Evolutionary conservation across 1,140 invertebrate genomes (phyloP).

Genomic region (Ectropis grisescens): DNA sequence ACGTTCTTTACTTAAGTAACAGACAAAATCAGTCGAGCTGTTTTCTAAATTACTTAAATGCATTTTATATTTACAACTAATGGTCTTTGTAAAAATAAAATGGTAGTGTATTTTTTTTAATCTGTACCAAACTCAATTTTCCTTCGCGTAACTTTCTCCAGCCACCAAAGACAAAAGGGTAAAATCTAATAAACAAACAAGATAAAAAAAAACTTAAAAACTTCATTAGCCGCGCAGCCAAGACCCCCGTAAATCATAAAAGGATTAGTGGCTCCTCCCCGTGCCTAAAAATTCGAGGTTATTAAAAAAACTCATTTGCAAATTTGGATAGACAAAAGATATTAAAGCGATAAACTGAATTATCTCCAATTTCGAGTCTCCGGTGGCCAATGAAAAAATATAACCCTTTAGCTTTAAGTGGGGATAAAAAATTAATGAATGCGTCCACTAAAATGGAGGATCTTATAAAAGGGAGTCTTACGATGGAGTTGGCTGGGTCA

Average conservation of each 20-base stretch:
- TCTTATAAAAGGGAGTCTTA: too few species aligned
- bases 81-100: too few species aligned
- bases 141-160: not conserved
- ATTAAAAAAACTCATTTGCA: conserved; percentile 69
- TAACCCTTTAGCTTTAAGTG: conserved; percentile 36
- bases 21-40: too few species aligned
- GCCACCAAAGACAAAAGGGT: conserved; percentile 10
- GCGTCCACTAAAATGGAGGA: too few species aligned
- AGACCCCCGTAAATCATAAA: conserved; percentile 45
- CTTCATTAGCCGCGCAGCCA: conserved; percentile 20
- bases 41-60: too few species aligned
- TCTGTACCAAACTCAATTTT: too few species aligned
- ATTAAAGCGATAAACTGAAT: conserved; percentile 63
- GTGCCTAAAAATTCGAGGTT: conserved; percentile 54
- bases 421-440: conserved; percentile 49
- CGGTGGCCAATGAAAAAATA: conserved; percentile 23
- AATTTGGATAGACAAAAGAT: conserved; percentile 65
- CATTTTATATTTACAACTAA: too few species aligned
- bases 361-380: conserved; percentile 40
- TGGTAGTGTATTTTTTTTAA: too few species aligned
- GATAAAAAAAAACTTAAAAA: conserved; percentile 14
- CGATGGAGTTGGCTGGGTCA: too few species aligned
- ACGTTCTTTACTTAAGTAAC: too few species aligned
- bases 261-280: conserved; percentile 27
- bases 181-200: conserved; percentile 15